Conservation (phyloP, 2,113 vertebrate genomes). For the Phalacrocorax pelagicus region DNA sequence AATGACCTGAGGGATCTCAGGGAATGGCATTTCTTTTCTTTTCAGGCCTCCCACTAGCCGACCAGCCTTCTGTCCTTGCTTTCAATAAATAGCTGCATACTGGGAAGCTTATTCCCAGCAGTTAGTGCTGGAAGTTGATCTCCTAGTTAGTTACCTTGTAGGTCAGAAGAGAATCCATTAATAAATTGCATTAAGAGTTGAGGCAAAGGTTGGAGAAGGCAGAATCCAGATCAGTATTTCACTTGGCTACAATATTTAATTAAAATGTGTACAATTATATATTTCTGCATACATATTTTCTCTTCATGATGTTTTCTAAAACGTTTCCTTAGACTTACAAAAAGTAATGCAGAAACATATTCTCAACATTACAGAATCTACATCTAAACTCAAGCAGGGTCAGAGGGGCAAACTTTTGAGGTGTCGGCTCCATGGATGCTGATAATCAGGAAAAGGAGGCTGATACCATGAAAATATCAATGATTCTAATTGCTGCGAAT, state of each 20-base stretch:
- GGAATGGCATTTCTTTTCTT: background rate
- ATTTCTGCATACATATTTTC: background rate
- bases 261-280: conserved; percentile 23
- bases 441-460: conserved; percentile 51
- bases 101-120: background rate
- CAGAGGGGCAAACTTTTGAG: conserved; percentile 54
- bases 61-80: background rate
- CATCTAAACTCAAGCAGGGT: conserved; percentile 16
- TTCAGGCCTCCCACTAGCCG: background rate
- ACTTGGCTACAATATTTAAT: conserved; percentile 3
- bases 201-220: conserved; percentile 50
- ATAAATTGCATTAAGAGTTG: conserved; percentile 58
- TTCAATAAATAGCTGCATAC: background rate
- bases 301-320: background rate
- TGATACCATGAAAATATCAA: conserved; percentile 55
- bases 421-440: conserved; percentile 1
- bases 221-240: conserved; percentile 38
- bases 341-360: conserved; percentile 25
- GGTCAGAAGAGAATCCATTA: conserved; percentile 41
- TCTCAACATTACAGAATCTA: background rate
- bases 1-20: background rate
- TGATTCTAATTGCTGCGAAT: conserved; percentile 45
- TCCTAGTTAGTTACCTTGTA: conserved; percentile 14
- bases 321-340: background rate
- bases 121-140: conserved; percentile 31